Percentiles rank a stretch among this genome's conserved stretches.
These are phyloP conservation scores for Taenaris catops DNA, from an alignment of 2,888 invertebrate species.

Conservation along the genomic window DNA sequence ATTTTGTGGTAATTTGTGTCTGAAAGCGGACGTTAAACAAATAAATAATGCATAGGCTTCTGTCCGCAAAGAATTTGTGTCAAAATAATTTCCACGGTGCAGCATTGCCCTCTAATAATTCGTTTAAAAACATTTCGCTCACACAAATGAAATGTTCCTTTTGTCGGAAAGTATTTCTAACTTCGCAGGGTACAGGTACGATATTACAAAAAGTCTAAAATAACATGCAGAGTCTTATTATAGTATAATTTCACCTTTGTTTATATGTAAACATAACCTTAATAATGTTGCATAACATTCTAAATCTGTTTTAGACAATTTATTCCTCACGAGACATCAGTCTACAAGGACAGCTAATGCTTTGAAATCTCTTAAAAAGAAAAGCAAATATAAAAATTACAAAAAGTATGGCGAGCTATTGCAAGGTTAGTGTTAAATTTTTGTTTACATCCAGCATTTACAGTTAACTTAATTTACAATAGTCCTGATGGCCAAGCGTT, in stretches of 20 bases:
- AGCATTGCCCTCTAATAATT: constrained; percentile 40
- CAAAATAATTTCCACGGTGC: constrained; percentile 54
- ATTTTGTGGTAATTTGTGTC: constrained; percentile 27
- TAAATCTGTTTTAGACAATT: constrained; percentile 47
- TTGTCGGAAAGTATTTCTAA: constrained; percentile 58
- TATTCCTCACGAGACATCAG: constrained; percentile 49
- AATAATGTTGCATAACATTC: constrained; percentile 59
- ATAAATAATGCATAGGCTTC: constrained; percentile 63
- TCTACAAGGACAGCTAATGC: constrained; percentile 64
- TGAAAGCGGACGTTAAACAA: constrained; percentile 33
- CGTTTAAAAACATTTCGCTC: constrained; percentile 33
- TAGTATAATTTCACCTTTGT: background rate
- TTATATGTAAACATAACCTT: constrained; percentile 39
- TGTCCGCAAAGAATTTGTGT: constrained; percentile 59
- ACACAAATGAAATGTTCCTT: constrained; percentile 65
- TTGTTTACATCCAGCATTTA: too few relatives aligned
- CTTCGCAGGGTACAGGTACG: constrained; percentile 49
- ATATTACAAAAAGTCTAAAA: background rate
- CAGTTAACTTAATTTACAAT: too few relatives aligned
- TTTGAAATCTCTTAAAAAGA: constrained; percentile 56
- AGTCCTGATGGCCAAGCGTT: too few relatives aligned
- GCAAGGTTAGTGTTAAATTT: constrained; percentile 72
- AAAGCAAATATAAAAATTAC: constrained; percentile 59
- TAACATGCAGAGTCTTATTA: background rate
- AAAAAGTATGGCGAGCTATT: constrained; percentile 84